Base-by-base conservation (phyloP, 2,797 vertebrate species). In the Mus spretus region DNA sequence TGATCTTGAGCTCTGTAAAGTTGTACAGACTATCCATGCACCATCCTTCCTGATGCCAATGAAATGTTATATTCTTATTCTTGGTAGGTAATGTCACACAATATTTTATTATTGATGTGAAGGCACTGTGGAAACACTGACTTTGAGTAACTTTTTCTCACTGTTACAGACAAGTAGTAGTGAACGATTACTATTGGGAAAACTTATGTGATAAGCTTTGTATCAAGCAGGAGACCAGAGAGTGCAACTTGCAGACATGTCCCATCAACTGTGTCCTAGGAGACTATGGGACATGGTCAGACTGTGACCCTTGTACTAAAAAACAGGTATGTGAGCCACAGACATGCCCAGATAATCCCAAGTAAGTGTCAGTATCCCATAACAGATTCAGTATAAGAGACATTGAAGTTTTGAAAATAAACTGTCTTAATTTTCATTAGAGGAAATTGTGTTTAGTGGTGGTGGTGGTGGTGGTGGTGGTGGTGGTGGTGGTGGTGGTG, bases 241-340 rank as follows among this genome's bases (percentile, higher is more conserved):
- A 96, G 0, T 99, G 99, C 93, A 99, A 99, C 70, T 96, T 98
- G 91, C 98, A 99, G 85, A 91, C 77, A 0, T 99, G 99, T 98
- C 99, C 99, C 34, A 99, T 99, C 97, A 98, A 99, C 98, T 99
- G 99, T 94, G 95, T 80, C 63, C 98, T 99, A 94, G 99, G 99
- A 53, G 99, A 99, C n/a, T 99, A 99, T 37, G 99, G 99, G 61
- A 94, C 97, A 0, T 99, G 99, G 99, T 99, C 99, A 8, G 98
- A 99, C 75, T 99, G 99, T 96, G 99, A 99, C 0, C 99, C 99
- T 2, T 99, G 99, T 85, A 94, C 99, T 97, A 98, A 98, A 97
- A 99, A 99, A 98, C 99, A 99, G 98, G 99, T 99, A 98, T 28
- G 96, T 96, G 78, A 93, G 0, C 12, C 6, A 15, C 6, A 9